Base-by-base conservation (phyloP, 2,888 invertebrate genomes). In the Drosophila yooni region DNA sequence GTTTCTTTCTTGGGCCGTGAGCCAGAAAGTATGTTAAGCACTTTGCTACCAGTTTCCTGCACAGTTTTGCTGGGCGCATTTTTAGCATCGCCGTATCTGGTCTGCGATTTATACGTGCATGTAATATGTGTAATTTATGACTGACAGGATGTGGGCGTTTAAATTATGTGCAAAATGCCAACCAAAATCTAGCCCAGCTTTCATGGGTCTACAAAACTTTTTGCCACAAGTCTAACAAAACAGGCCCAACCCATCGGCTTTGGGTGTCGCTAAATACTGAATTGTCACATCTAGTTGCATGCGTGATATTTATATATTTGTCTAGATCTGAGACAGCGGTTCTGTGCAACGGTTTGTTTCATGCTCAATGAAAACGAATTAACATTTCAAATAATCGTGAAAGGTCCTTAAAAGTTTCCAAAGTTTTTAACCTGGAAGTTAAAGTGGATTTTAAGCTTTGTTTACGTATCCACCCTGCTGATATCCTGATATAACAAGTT, bases 71-170 rank as follows among this genome's bases (percentile, higher is more conserved):
- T 40, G 68, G 66, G 73, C 86, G 66, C 77, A 79, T 75, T 85
- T 73, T 76, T 71, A 65, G 70, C 74, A 68, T 72, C 60, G 58
- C 62, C 64, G 76, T 80, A 75, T 84, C 83, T 76, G 82, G 79
- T 68, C 82, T 76, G 76, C 81, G 87, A 86, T 81, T 89, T 88
- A 88, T 87, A 88, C 86, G 87, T 87, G 86, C 87, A 87, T 88
- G 86, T 88, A 89, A 87, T 89, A 87, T 87, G 79, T 82, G 89
- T 87, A 87, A 87, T 87, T 87, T 87, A 87, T 87, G 87, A 81
- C 84, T 79, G 88, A 78, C 88, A 83, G 88, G 86, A 85, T 82
- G 74, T 85, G 86, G 80, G 85, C 64, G 78, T 83, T 85, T 85
- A 85, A 85, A 85, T 88, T 85, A 85, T 85, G 85, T 85, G 86